Evolutionary conservation across 2,113 vertebrate species (phyloP).

Genomic region (Pterocles gutturalis): DNA sequence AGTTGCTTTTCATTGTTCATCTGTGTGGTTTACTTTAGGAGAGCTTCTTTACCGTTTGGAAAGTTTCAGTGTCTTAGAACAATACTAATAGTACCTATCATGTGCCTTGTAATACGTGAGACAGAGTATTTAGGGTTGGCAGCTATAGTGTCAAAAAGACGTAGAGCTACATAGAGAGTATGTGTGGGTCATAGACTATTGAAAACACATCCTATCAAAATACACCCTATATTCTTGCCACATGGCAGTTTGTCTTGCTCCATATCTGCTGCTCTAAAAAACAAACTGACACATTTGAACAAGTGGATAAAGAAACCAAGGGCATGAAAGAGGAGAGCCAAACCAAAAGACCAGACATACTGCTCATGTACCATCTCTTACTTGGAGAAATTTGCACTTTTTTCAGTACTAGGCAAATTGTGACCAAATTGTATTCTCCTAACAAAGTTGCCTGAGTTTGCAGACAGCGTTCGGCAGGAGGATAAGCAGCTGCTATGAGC

Average conservation of each 20-base stretch:
- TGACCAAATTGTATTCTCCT: background rate
- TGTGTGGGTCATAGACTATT: background rate
- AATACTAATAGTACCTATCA: background rate
- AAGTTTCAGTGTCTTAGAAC: background rate
- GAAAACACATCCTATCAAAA: background rate
- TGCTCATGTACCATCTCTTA: background rate
- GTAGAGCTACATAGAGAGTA: background rate
- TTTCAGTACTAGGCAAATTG: background rate
- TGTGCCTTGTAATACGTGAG: background rate
- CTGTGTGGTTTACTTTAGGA: background rate
- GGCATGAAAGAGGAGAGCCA: background rate
- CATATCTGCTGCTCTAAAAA: background rate
- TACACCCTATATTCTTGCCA: fast-evolving
- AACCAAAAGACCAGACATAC: background rate
- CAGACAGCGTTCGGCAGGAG: background rate
- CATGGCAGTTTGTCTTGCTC: background rate
- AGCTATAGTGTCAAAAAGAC: background rate
- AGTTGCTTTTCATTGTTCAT: background rate
- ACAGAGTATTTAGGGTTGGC: background rate
- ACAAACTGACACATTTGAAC: background rate
- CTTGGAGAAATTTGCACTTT: background rate
- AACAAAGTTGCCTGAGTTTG: background rate
- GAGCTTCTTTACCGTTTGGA: background rate
- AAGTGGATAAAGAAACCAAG: background rate
- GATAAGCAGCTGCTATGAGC: background rate